Base-by-base conservation (phyloP, 2,113 vertebrate genomes). In the Oceanites oceanicus region DNA sequence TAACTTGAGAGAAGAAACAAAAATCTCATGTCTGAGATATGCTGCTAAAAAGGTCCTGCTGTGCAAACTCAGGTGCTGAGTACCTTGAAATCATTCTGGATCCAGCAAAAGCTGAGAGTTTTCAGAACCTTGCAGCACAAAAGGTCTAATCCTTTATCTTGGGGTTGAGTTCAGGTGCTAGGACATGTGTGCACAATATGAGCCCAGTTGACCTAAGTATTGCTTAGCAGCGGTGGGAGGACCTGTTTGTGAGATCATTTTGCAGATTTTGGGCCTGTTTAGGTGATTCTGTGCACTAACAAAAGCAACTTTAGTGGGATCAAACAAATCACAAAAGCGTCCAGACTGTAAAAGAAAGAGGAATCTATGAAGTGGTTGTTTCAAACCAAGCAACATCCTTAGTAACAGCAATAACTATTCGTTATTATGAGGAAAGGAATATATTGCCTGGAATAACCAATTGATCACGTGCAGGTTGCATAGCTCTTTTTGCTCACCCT, bases 131-230 rank as follows among this genome's bases (percentile, higher is more conserved):
- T 74, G 32, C 44, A 86, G 56, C 23, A 45, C 17, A 71, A 42
- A 92, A 83, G 4, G 8, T 56, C n/a, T 88, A 74, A 52, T 90
- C 25, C 16, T 86, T 84, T 61, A 6, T 80, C 9, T 7, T 79
- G 75, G 23, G 25, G 3, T 9, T 90, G 47, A 14, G 18, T 94
- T 90, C 42, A 66, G 65, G 42, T 92, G 29, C 52, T 86, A 22
- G 61, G 42, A 62, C 2, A 1, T 50, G 11, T n/a, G 14, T 80
- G 27, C 44, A 11, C 15, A 44, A 15, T 73, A 50, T 0, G 0
- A 91, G 40, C 25, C 13, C 16, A 13, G 10, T 0, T 95, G 59
- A 34, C 38, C 52, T 15, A 58, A 30, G 13, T 38, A 12, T 68
- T 79, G 32, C 42, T 29, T 79, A 61, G 74, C 34, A 76, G 36